These are phyloP conservation scores for Rhopalosiphum maidis DNA, from an alignment of 1,140 invertebrate genomes.

Conservation along the genomic window DNA sequence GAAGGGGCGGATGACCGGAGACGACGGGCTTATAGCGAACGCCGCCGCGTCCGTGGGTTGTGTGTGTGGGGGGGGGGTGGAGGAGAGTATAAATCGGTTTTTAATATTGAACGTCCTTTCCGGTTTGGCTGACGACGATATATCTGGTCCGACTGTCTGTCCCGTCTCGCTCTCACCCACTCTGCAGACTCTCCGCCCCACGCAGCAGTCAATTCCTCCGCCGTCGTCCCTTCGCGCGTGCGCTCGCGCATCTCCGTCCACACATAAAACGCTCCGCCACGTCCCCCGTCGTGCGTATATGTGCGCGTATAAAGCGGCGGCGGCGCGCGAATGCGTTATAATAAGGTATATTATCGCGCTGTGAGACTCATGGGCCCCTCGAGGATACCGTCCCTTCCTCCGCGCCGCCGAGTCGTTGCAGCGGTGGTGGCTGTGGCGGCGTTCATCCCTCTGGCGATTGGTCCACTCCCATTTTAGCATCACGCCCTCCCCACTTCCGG, in stretches of 20 bases:
- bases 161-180: not conserved
- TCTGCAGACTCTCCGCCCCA: too few species aligned
- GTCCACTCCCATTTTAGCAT: not conserved
- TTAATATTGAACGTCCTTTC: constrained; percentile 52
- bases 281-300: too few species aligned
- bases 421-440: too few species aligned
- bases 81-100: constrained; percentile 39
- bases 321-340: constrained; percentile 13
- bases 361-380: constrained; percentile 46
- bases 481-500: not conserved
- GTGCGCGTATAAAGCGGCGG: not conserved
- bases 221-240: not conserved
- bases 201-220: not conserved
- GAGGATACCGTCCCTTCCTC: not conserved
- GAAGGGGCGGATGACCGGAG: constrained; percentile 7
- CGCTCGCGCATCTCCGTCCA: not conserved
- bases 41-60: not conserved
- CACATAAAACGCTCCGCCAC: constrained; percentile 3
- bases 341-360: constrained; percentile 55
- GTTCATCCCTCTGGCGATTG: constrained; percentile 7
- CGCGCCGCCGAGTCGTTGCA: not conserved
- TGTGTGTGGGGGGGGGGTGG: not conserved
- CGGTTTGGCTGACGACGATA: constrained; percentile 46
- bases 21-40: not conserved
- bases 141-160: not conserved